Conservation (phyloP, 2,888 invertebrate species). For the Ischnura elegans region DNA sequence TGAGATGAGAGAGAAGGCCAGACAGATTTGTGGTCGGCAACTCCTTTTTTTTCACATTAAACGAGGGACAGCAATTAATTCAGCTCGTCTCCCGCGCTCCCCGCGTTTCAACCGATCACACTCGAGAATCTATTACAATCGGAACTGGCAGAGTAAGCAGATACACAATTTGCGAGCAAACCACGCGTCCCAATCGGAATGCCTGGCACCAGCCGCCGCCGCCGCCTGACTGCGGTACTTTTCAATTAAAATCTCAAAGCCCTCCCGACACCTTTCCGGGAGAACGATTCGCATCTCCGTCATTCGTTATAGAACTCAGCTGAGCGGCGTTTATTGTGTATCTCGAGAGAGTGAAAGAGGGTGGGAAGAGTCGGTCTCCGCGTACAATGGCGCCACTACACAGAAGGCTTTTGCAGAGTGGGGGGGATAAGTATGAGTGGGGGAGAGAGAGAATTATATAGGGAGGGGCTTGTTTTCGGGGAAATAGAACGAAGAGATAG, state of each 20-base stretch:
- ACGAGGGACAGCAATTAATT: not conserved
- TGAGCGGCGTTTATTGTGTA: slow-evolving; percentile 35
- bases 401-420: no score
- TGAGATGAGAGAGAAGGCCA: not conserved
- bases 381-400: no score
- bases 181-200: slow-evolving; percentile 5
- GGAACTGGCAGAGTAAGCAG: slow-evolving; percentile 29
- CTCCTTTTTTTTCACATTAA: not conserved
- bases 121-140: slow-evolving; percentile 31
- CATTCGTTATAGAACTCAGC: slow-evolving; percentile 29
- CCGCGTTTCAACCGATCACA: slow-evolving; percentile 21
- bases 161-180: slow-evolving; percentile 35
- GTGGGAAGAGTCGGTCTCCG: not conserved
- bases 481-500: no score
- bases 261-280: slow-evolving; percentile 19
- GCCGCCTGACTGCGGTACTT: slow-evolving; percentile 16
- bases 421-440: not conserved
- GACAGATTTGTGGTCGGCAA: not conserved
- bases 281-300: slow-evolving; percentile 29
- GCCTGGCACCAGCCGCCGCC: no score
- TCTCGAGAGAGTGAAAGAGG: not conserved
- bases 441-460: not conserved
- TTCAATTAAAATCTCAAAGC: slow-evolving; percentile 38
- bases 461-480: not conserved
- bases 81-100: not conserved